Conservation (phyloP, 1,140 invertebrate genomes). For the Papilio xuthus region DNA sequence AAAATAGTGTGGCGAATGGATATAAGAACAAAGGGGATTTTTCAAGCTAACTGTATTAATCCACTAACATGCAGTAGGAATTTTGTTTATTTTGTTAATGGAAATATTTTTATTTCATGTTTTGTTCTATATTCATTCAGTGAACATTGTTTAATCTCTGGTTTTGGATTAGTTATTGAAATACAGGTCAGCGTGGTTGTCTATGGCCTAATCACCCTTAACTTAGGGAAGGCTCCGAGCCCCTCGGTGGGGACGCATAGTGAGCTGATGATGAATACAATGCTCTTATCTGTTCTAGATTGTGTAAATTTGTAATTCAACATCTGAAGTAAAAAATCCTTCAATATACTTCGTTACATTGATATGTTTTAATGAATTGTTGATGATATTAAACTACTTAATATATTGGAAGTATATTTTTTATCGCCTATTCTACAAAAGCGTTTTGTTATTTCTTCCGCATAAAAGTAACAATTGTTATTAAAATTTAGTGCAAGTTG, state of each 20-base stretch:
- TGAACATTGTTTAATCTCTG: too few relatives aligned
- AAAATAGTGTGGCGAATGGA: neutral
- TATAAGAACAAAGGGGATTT: neutral
- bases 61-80: neutral
- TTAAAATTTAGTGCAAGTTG: constrained; percentile 41
- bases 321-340: neutral
- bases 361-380: neutral
- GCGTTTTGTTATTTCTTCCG: neutral
- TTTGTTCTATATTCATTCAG: neutral
- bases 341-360: neutral
- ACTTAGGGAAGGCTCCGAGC: too few relatives aligned
- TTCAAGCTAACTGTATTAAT: constrained; percentile 5
- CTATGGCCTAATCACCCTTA: too few relatives aligned
- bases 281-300: too few relatives aligned
- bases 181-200: too few relatives aligned
- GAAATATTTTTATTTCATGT: neutral
- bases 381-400: neutral
- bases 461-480: constrained; percentile 24
- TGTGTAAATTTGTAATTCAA: neutral
- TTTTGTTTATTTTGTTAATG: neutral
- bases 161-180: neutral
- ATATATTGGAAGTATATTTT: neutral
- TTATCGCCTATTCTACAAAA: neutral
- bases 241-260: too few relatives aligned
- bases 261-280: too few relatives aligned